These are phyloP conservation scores for Hyposoter didymator DNA, from an alignment of 2,888 invertebrate species.

Conservation along the genomic window DNA sequence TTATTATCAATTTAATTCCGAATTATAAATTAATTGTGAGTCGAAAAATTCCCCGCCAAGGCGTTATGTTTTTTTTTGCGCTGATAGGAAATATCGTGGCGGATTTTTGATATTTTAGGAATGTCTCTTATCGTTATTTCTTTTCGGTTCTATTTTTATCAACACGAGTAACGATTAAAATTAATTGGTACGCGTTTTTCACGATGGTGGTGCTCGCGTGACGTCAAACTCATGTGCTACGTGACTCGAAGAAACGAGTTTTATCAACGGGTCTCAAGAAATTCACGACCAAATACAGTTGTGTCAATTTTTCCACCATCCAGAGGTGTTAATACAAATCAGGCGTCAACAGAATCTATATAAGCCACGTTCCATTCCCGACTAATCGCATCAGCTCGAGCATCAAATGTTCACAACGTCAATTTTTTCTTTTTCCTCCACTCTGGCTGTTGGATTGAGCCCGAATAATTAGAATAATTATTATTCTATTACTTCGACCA, in stretches of 20 bases:
- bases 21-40: not conserved
- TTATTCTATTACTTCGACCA: not conserved
- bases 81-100: not conserved
- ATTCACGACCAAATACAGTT: slow-evolving; percentile 1
- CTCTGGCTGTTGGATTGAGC: not conserved
- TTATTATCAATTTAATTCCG: not conserved
- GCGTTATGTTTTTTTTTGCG: not conserved
- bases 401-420: not conserved
- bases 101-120: not conserved
- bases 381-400: not conserved
- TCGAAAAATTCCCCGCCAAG: not conserved
- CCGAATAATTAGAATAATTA: not conserved
- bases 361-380: not conserved
- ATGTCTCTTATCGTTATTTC: not conserved
- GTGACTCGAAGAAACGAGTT: not conserved
- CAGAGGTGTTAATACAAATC: not conserved
- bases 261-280: not conserved
- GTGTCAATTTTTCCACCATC: slow-evolving; percentile 3
- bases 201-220: not conserved
- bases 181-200: not conserved
- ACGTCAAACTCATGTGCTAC: not conserved
- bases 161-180: not conserved
- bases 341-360: not conserved
- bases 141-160: not conserved
- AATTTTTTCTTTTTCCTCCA: not conserved